These are phyloP conservation scores for Galeruca laticollis DNA, from an alignment of 2,888 invertebrate species.

Conservation along the genomic window DNA sequence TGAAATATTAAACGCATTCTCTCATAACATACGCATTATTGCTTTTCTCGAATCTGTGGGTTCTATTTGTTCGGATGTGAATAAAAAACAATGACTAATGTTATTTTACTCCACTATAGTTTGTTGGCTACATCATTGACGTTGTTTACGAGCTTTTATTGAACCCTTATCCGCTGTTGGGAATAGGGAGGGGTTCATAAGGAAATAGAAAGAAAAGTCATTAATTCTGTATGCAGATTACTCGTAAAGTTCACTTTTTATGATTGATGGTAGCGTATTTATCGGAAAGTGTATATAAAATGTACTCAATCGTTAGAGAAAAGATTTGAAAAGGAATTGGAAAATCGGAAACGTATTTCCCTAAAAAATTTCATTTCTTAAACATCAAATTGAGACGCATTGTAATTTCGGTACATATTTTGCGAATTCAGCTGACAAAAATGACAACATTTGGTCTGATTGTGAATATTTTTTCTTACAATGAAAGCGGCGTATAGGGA, in stretches of 20 bases:
- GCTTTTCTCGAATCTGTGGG: constrained; percentile 28
- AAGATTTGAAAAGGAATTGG: neutral
- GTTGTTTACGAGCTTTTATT: constrained; percentile 3
- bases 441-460: constrained; percentile 24
- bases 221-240: neutral
- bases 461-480: constrained; percentile 31
- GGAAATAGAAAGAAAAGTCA: neutral
- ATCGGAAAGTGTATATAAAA: neutral
- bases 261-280: neutral
- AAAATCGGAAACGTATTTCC: neutral
- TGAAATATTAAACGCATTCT: constrained; percentile 37
- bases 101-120: constrained; percentile 21
- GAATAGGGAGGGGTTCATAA: neutral
- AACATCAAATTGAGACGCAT: constrained; percentile 7
- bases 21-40: constrained; percentile 33
- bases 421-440: constrained; percentile 30
- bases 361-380: neutral
- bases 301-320: neutral
- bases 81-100: constrained; percentile 26
- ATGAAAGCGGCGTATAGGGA: neutral
- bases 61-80: neutral
- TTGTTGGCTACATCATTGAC: constrained; percentile 13
- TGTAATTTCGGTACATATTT: constrained; percentile 19
- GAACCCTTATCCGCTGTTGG: neutral
- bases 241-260: neutral